phyloP scores from a whole-genome alignment of 2,113 vertebrate genomes.

The Recurvirostra avosetta region DNA sequence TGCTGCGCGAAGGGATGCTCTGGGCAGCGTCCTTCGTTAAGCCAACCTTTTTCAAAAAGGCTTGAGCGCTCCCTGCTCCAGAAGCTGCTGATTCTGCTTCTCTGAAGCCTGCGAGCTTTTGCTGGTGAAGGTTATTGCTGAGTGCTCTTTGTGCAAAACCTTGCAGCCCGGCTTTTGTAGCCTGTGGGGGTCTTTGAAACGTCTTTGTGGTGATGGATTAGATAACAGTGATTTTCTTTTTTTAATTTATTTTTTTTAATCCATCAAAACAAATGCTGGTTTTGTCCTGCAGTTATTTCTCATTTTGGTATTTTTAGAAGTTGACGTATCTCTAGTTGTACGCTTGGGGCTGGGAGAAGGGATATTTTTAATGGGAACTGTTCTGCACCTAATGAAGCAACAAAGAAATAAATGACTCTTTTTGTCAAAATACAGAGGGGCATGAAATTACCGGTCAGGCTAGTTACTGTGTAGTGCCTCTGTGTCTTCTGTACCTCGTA shows the following conservation, averaged over 20 bases:
- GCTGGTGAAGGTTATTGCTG: neutral
- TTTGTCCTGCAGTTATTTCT: neutral
- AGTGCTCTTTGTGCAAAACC: neutral
- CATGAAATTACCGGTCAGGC: neutral
- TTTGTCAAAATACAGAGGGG: neutral
- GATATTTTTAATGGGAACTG: neutral
- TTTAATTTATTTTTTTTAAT: neutral
- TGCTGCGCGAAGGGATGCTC: neutral
- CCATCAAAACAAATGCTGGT: neutral
- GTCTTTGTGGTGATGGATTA: neutral
- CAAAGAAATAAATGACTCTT: neutral
- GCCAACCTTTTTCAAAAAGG: accelerated
- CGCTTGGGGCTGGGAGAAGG: neutral
- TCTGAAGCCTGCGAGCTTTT: neutral
- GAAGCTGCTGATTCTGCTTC: neutral
- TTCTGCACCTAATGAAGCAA: neutral
- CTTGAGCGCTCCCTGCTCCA: neutral
- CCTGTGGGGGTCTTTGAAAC: neutral
- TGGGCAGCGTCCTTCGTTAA: neutral
- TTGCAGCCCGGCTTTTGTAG: neutral
- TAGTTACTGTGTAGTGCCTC: neutral
- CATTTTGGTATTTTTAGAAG: neutral
- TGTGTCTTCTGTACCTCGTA: neutral
- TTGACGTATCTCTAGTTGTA: neutral
- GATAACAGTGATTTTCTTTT: neutral